Conservation (phyloP, 2,797 vertebrate genomes). For the Phataginus tetradactyla region DNA sequence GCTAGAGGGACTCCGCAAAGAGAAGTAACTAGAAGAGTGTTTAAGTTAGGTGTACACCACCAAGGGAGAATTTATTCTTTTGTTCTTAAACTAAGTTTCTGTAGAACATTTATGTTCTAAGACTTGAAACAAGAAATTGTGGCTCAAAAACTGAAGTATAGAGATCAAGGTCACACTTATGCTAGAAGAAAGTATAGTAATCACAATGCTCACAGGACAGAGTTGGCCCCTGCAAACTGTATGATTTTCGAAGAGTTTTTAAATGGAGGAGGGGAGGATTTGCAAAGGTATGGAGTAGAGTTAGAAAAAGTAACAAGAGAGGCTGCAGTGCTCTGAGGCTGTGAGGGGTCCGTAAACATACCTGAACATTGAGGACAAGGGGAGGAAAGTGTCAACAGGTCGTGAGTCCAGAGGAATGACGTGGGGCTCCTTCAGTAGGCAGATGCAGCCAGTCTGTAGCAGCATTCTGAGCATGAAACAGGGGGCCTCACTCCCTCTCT, state of each 20-base stretch:
- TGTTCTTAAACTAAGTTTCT: not conserved
- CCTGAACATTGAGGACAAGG: rapidly evolving
- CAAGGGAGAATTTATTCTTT: not conserved
- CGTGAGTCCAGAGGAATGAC: not conserved
- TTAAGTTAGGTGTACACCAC: not conserved
- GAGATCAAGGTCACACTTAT: not conserved
- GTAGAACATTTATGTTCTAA: not conserved
- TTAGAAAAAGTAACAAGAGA: not conserved
- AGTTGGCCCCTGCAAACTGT: not conserved
- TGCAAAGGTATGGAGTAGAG: not conserved
- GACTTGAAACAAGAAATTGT: not conserved
- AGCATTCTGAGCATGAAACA: not conserved
- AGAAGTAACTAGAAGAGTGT: not conserved
- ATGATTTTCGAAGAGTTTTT: not conserved
- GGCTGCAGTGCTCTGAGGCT: too few relatives aligned
- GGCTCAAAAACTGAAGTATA: not conserved
- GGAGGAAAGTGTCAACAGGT: not conserved
- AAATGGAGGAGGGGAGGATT: not conserved
- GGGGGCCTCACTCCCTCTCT: not conserved
- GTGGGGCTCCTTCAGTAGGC: too few relatives aligned
- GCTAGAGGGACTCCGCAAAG: not conserved
- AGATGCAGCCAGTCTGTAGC: not conserved
- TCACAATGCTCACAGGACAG: not conserved
- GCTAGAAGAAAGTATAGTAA: not conserved
- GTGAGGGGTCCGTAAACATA: not conserved